Evolutionary conservation across 2,888 invertebrate genomes (phyloP).

Genomic region (Acronicta psi): DNA sequence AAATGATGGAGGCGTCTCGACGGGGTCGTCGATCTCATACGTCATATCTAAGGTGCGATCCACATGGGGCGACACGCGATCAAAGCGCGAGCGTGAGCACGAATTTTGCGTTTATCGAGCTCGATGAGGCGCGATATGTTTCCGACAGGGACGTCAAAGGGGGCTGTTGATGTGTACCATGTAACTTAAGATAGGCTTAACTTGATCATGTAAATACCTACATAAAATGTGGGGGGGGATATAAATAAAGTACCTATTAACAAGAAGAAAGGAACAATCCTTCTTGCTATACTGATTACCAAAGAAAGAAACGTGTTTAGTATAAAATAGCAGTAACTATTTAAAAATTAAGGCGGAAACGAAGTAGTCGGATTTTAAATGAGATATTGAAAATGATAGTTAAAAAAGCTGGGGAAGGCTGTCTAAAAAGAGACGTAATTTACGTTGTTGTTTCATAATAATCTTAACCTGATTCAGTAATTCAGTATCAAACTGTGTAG

Average conservation of each 20-base stretch:
- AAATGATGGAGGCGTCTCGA: slow-evolving; percentile 72
- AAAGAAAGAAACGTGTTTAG: no score
- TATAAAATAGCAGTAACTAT: no score
- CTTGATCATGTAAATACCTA: slow-evolving; percentile 2
- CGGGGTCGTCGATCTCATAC: slow-evolving; percentile 67
- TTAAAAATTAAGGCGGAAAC: no score
- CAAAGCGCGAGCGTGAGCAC: slow-evolving; percentile 20
- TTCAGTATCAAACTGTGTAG: no score
- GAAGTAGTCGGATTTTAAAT: no score
- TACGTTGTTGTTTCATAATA: no score
- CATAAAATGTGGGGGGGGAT: slow-evolving; percentile 7
- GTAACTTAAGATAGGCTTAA: slow-evolving; percentile 21
- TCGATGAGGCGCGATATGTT: slow-evolving; percentile 34
- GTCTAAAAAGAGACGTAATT: no score
- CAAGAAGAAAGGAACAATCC: background rate
- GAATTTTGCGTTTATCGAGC: slow-evolving; percentile 29
- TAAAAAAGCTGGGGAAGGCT: no score
- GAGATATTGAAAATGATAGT: no score
- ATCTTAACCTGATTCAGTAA: no score
- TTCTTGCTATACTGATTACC: background rate
- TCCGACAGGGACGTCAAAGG: slow-evolving; percentile 26
- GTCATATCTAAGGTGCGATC: slow-evolving; percentile 58
- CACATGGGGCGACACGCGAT: slow-evolving; percentile 41
- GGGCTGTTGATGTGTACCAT: slow-evolving; percentile 12
- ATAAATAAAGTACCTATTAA: background rate